Base-by-base conservation (phyloP, 2,797 vertebrate species). In the Orestias chungarensis region DNA sequence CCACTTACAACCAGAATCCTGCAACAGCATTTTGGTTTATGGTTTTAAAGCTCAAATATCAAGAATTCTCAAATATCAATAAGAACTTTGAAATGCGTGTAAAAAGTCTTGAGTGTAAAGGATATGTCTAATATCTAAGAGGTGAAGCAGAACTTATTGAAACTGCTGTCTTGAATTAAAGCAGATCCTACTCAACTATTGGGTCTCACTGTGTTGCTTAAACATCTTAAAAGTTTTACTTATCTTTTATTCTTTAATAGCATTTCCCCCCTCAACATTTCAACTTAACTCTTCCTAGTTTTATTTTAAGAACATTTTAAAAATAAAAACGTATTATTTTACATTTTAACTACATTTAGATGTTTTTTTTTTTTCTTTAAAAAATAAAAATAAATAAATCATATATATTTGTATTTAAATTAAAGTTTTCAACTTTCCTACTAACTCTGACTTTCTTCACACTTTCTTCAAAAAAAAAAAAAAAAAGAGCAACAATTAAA, bases 1-100 rank as follows among this genome's bases (percentile, higher is more conserved):
- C 31, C 12, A 9, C 73, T 64, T 79, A 50, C 18, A 70, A 46
- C 73, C 84, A 86, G 87, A 90, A 86, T 62, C 78, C 44, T 69
- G 74, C 18, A 74, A 65, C 31, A n/a, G 46, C 70, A 61, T 14
- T 33, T 57, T 57, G 31, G 18, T 33, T 2, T 11, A 11, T 25
- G 3, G 3, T 25, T 25, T 12, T 27, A 40, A 62, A 62, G 59
- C 25, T 62, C 35, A 40, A 15, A 31, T 40, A 25, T 25, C 1
- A 23, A 40, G 25, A 52, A 25, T 12, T 18, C 38, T 20, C 23
- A 8, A 61, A 3, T 2, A 38, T 33, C 10, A 12, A 61, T 9
- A 38, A 38, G 12, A 38, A 12, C 18, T 35, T 18, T 7, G 17
- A 33, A 20, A 4, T 29, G 20, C 15, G 12, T 12, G 4, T n/a